Base-by-base conservation (phyloP, 2,888 invertebrate species). In the Hecatera dysodea region DNA sequence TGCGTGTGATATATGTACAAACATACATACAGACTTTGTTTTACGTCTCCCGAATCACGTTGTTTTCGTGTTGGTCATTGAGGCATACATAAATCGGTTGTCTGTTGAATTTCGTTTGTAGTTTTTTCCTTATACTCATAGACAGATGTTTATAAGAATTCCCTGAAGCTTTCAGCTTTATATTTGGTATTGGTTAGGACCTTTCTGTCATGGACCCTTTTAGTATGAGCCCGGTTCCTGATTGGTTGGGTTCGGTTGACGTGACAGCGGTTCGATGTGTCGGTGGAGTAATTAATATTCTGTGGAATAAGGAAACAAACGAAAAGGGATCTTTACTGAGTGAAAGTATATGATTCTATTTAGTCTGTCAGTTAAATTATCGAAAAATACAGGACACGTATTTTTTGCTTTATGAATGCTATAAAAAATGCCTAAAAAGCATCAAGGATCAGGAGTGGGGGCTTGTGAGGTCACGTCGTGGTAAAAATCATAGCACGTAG, bases 1-100 rank as follows among this genome's bases (percentile, higher is more conserved):
- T 24, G 9, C 29, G 61, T 75, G 50, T 61, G 57, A 69, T 74
- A 72, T 57, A 57, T 33, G 27, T 39, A 53, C 29, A 63, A 15
- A 39, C 5, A 15, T 36, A 50, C n/a, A 56, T 12, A 46, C 5
- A 22, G 17, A 67, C 55, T 75, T 75, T 65, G 69, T 78, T 70
- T 70, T 63, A 65, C n/a, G 62, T 62, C 50, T 56, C 15, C 53
- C 1, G 29, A 60, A 42, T 44, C 17, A 46, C 44, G 61, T 50
- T 61, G 36, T 27, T 78, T 57, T n/a, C 12, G 60, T 11, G 22
- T 78, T 71, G 78, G 60, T 78, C 78, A 78, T 67, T 29, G 29
- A 24, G 8, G 48, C 36, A 6, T 42, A 62, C 15, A 52, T 52
- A 29, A 62, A 36, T 57, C 27, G 50, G 19, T 5, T 72, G 46